Percentiles rank a stretch among this genome's conserved stretches.
Conservation (phyloP, 2,888 invertebrate species). For the Patella depressa region DNA sequence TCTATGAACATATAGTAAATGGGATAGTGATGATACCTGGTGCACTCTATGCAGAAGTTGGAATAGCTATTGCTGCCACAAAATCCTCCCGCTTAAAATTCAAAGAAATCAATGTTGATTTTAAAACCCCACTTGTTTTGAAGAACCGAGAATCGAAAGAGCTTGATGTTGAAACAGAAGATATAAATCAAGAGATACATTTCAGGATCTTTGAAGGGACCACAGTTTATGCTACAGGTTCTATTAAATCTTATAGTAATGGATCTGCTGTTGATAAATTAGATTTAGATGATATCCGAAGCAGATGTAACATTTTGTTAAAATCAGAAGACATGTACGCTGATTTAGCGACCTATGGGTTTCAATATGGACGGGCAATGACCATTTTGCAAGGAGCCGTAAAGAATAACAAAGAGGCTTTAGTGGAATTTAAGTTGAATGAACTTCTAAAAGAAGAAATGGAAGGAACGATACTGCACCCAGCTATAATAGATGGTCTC, state of each 20-base stretch:
- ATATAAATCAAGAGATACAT: neutral
- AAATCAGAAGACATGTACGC: conserved; percentile 18
- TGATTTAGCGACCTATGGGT: conserved; percentile 16
- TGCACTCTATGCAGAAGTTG: conserved; percentile 41
- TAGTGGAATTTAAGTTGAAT: conserved; percentile 12
- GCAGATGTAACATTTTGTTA: neutral
- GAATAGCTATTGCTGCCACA: conserved; percentile 28
- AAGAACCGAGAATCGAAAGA: neutral
- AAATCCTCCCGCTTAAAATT: neutral
- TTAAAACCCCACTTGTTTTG: neutral
- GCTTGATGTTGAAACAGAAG: neutral
- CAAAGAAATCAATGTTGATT: neutral
- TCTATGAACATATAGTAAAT: conserved; percentile 40
- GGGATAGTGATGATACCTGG: conserved; percentile 41
- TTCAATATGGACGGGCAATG: conserved; percentile 22
- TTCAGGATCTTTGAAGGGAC: neutral
- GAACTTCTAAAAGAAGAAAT: conserved; percentile 21
- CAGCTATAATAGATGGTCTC: conserved; percentile 27
- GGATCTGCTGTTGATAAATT: neutral
- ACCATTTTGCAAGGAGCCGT: conserved; percentile 16
- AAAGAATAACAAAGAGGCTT: conserved; percentile 15
- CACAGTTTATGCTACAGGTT: neutral
- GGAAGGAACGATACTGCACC: conserved; percentile 24
- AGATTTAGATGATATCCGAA: neutral
- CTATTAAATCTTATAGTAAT: neutral